Conservation (phyloP, 2,797 vertebrate genomes). For the Sebastes hopkinsi region DNA sequence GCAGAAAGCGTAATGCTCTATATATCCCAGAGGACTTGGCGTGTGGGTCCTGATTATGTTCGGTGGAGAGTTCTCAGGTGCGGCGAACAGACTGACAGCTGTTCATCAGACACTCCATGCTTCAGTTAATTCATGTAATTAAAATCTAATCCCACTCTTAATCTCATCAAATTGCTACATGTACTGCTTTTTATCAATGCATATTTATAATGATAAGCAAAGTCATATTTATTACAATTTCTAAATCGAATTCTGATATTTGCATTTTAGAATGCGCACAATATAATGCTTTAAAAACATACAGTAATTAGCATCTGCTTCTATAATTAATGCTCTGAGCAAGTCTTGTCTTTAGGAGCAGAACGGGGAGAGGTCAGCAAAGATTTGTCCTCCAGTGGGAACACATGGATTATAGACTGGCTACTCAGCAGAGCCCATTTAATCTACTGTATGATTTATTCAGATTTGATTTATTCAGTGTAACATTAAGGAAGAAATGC, state of each 20-base stretch:
- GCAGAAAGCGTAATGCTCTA: slow-evolving; percentile 2
- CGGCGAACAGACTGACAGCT: slow-evolving; percentile 54
- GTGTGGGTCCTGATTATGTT: slow-evolving; percentile 22
- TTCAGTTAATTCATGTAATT: slow-evolving; percentile 55
- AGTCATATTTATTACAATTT: background rate
- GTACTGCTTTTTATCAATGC: slow-evolving; percentile 15
- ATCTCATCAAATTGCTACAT: slow-evolving; percentile 34
- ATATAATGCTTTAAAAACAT: slow-evolving; percentile 2
- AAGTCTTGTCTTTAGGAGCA: slow-evolving; percentile 30
- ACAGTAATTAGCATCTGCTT: slow-evolving; percentile 27
- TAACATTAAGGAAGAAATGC: slow-evolving; percentile 25
- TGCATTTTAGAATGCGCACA: background rate
- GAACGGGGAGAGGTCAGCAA: slow-evolving; percentile 54
- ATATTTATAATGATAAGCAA: background rate
- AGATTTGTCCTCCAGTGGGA: slow-evolving; percentile 59
- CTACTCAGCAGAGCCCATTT: slow-evolving; percentile 56
- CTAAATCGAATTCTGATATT: background rate
- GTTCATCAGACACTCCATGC: slow-evolving; percentile 48
- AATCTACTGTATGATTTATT: slow-evolving; percentile 69
- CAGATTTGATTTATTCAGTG: slow-evolving; percentile 54
- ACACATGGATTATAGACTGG: slow-evolving; percentile 63
- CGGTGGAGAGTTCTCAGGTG: slow-evolving; percentile 36
- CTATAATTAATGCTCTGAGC: slow-evolving; percentile 32
- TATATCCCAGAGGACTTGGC: slow-evolving; percentile 20
- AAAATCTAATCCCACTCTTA: slow-evolving; percentile 55